A percentile compares a stretch with the other conserved stretches of the same genome.
phyloP scores from a whole-genome alignment of 92 coral and sea anemone species.

The Siderastrea radians region DNA sequence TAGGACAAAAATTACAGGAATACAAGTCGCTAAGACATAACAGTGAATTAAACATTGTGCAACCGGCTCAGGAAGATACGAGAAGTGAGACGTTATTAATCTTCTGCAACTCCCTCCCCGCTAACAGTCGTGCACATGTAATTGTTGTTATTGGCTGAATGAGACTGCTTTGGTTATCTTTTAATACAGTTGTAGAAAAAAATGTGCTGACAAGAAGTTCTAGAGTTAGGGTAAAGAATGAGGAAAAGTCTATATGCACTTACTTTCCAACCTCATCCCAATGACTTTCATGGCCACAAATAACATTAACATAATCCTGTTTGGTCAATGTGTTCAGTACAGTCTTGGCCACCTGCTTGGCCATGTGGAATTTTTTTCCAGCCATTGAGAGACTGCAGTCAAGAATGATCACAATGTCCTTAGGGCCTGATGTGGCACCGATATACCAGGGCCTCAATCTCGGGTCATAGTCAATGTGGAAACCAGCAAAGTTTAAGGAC shows the following conservation, averaged over 20 bases:
- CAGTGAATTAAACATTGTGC: no score
- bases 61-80: no score
- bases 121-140: no score
- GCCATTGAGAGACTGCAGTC: slow-evolving; percentile 98
- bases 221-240: no score
- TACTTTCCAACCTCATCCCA: slow-evolving; percentile 99
- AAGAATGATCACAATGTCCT: slow-evolving; percentile 93
- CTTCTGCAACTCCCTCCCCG: no score
- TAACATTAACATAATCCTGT: slow-evolving; percentile 98
- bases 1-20: no score
- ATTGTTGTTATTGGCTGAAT: no score
- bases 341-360: slow-evolving; percentile 95
- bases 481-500: slow-evolving; percentile 98
- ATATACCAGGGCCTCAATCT: slow-evolving; percentile 98
- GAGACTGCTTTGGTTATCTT: no score
- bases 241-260: slow-evolving; percentile 16
- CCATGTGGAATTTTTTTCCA: slow-evolving; percentile 94
- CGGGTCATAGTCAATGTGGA: slow-evolving; percentile 97
- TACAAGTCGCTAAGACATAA: no score
- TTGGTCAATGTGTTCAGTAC: slow-evolving; percentile 95
- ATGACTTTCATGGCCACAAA: slow-evolving; percentile 94
- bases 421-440: slow-evolving; percentile 98
- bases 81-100: no score
- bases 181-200: no score
- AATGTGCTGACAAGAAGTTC: no score